Base-by-base conservation (phyloP, 2,888 invertebrate species). In the Caenorhabditis sinica region DNA sequence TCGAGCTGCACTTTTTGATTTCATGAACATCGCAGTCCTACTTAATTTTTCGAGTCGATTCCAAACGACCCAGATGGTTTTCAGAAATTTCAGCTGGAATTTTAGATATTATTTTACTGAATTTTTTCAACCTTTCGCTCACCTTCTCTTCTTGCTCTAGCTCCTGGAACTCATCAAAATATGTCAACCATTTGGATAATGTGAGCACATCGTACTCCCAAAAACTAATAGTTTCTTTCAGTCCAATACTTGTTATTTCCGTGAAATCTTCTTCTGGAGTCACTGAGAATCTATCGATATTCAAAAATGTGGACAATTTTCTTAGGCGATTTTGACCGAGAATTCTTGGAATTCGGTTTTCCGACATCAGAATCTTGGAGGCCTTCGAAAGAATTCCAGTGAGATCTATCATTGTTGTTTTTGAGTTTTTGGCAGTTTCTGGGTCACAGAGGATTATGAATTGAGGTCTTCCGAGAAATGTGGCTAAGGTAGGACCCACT, bases 131-230 rank as follows among this genome's bases (percentile, higher is more conserved):
- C n/a, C n/a, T n/a, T n/a, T 17, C 2, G 49, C 25, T 43, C 28
- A 73, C 85, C 75, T 86, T 86, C 1, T 61, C 68, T 1, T 83
- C 66, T 6, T 53, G 20, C 0, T 76, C 61, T 9, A 86, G 25
- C 0, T 58, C 30, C 25, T 61, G 74, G 51, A 86, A 86, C 51
- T 86, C 81, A n/a, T 72, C 53, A 33, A 81, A 81, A 60, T 83
- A 61, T 25, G 73, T 73, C 71, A 82, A 61, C 83, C 83, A 86
- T 33, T n/a, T n/a, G n/a, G 83, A 63, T 15, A 74, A 58, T 15
- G 61, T 17, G 1, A 73, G 36, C 51, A 85, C 33, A 28, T 71
- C 66, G 43, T 51, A 11, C 25, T 85, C 85, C 68, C 82, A 75
- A 23, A 66, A 66, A 28, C 66, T 75, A 5, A 65, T 65, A 5